Conservation (phyloP, 2,113 vertebrate species). For the Sebastes schlegelii region DNA sequence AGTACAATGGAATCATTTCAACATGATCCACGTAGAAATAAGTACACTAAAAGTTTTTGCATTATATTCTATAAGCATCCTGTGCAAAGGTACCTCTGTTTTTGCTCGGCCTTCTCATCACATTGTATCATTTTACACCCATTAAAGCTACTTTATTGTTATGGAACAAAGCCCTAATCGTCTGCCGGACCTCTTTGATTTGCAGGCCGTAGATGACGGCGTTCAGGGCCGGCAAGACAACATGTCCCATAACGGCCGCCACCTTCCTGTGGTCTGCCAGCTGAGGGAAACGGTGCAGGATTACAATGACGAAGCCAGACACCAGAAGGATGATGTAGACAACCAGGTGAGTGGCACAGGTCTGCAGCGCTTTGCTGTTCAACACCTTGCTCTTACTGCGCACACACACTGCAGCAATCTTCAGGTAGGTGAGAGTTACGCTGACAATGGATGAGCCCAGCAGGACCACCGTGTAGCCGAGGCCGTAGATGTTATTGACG, state of each 20-base stretch:
- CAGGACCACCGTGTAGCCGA: conserved; percentile 34
- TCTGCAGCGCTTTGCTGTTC: conserved; percentile 71
- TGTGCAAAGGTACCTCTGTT: neutral
- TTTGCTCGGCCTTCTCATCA: neutral
- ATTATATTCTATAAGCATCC: neutral
- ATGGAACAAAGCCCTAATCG: neutral
- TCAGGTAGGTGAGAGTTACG: conserved; percentile 69
- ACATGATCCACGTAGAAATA: too few relatives aligned
- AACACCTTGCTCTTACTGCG: conserved; percentile 32
- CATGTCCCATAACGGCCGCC: conserved; percentile 42
- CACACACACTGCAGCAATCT: conserved; percentile 56
- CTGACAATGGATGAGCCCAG: conserved; percentile 51
- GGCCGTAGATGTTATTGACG: conserved; percentile 71
- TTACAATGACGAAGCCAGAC: conserved; percentile 8
- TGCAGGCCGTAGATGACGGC: conserved; percentile 73
- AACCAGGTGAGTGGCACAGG: conserved; percentile 71
- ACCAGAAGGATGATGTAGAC: conserved; percentile 65
- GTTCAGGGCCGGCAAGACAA: conserved; percentile 61
- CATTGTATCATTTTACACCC: neutral
- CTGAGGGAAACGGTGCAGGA: conserved; percentile 56
- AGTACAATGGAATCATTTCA: too few relatives aligned
- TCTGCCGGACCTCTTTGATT: conserved; percentile 64
- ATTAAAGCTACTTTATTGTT: neutral
- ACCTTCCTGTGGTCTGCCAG: conserved; percentile 59
- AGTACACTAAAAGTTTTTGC: too few relatives aligned